Evolutionary conservation across 1,140 invertebrate species (phyloP), one percentile per base, ranked within the genome.

Genomic region (Macrobrachium rosenbergii): DNA sequence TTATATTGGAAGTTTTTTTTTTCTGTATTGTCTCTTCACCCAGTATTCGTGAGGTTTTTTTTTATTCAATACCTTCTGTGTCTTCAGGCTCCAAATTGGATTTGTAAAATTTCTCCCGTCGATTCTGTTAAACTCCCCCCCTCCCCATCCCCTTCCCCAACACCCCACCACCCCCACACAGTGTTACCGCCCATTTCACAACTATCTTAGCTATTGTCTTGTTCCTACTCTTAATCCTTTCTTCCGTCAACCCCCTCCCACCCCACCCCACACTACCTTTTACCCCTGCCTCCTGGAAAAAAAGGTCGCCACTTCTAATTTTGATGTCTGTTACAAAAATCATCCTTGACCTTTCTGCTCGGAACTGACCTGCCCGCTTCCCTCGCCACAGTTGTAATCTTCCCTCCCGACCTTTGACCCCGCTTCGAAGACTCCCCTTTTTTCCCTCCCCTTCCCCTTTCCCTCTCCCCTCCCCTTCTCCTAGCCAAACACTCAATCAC

Each of bases 401-500:
- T 52, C 52, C 52, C 52, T 10, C 52, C 52, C 28, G 73, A 59
- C 77, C 77, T n/a, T n/a, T 37, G 45, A 23, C 77, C 19, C 64
- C 64, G 0, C 16, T 28, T 67, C 64, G 12, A 52, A 52, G 52
- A 21, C 64, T 2, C 64, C 60, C 37, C 28, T 19, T 23, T 14
- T 28, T 28, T 45, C 21, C 78, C 59, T 21, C 59, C 59, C 78
- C 21, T 1, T 28, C 21, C 28, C 62, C n/a, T n/a, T 12, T 12
- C 60, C 73, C 19, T 7, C 62, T 45, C 14, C 23, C 82, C 80
- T 19, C 62, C 45, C n/a, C 80, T 43, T 28, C 80, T 17, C 19
- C 73, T 52, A 62, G 52, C n/a, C 52, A 19, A 60, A 72, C 14
- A 28, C 37, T 79, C 62, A 58, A 43, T 52, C 82, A 84, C 82